Base-by-base conservation (phyloP, 2,888 invertebrate genomes). In the Fragum whitleyi region DNA sequence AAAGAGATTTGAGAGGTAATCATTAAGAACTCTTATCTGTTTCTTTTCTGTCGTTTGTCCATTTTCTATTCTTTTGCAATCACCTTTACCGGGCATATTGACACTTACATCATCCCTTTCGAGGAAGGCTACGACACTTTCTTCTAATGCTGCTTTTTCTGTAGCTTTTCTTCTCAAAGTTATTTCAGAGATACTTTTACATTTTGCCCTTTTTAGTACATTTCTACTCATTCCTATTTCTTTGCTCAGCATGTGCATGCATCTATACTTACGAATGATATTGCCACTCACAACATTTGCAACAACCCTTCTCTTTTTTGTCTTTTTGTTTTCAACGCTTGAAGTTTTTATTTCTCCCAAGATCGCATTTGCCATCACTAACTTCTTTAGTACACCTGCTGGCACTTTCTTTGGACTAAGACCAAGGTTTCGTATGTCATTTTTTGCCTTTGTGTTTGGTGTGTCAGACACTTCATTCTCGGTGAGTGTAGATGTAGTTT, bases 41-140 rank as follows among this genome's bases (percentile, higher is more conserved):
- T 23, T n/a, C 28, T 69, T 81, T 19, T 69, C 29, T n/a, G n/a
- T n/a, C n/a, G n/a, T n/a, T n/a, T n/a, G n/a, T 2, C 55, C 70
- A 14, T 73, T 77, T 16, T 70, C 42, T 16, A 71, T 6, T 28
- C 28, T 55, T 81, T 77, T 1, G 39, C 59, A 59, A 74, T 74
- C 23, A n/a, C 42, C 61, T 81, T 81, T 11, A 77, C n/a, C 77
- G n/a, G n/a, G n/a, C 5, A 77, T 77, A 26, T 77, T 74, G 5
- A 32, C 47, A 53, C 77, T 81, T 39, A 77, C 74, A 32, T 81
- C 81, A 36, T 77, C 77, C 0, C 81, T 36, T 26, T 71, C 70
- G 29, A 77, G 5, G 39, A 81, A 81, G 5, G 39, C 19, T 29
- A 39, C 26, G 2, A n/a, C n/a, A 81, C 70, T 19, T 21, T 28